Evolutionary conservation across 2,888 invertebrate species (phyloP), one percentile per base, ranked within the genome.

Genomic region (Ommatoiulus sabulosus): DNA sequence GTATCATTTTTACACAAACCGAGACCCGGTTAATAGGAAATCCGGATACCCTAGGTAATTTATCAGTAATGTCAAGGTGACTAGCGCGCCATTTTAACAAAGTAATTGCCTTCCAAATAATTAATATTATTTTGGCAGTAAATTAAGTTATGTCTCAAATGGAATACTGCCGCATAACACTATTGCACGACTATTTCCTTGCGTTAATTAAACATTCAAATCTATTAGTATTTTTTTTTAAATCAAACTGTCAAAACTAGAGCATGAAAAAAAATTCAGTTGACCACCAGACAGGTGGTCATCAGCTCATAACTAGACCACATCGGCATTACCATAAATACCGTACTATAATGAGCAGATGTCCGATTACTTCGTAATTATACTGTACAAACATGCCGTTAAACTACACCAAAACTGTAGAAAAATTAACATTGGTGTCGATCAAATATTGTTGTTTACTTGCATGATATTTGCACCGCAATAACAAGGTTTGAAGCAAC

Each of bases 251-350:
- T 24, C 72, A 72, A 72, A 72, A 72, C 24, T n/a, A 72, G 72
- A 72, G 72, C 72, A 72, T 72, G 72, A 72, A 72, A 72, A 24
- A 72, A 72, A 24, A 72, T 72, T 72, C 72, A 72, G 24, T 24
- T 72, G 72, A 72, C 72, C 72, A 72, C 20, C 4, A 72, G 72
- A 24, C 24, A 72, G 24, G 10, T 72, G 72, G 24, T 24, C 72
- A 72, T 72, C 72, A 24, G 72, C n/a, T 72, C 24, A 10, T 24
- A 72, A 72, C 72, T 72, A 72, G 72, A 72, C 72, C 72, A 10
- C 72, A 24, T 6, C 72, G 10, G 24, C 24, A 72, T 72, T 72
- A n/a, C 72, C 24, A 72, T 72, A 24, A 72, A 72, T 72, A 10
- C 24, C 10, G 35, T 35, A 35, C 35, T 17, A 17, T 57, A 57